phyloP scores from a whole-genome alignment of 2,888 invertebrate species.

The Brenthis daphne region DNA sequence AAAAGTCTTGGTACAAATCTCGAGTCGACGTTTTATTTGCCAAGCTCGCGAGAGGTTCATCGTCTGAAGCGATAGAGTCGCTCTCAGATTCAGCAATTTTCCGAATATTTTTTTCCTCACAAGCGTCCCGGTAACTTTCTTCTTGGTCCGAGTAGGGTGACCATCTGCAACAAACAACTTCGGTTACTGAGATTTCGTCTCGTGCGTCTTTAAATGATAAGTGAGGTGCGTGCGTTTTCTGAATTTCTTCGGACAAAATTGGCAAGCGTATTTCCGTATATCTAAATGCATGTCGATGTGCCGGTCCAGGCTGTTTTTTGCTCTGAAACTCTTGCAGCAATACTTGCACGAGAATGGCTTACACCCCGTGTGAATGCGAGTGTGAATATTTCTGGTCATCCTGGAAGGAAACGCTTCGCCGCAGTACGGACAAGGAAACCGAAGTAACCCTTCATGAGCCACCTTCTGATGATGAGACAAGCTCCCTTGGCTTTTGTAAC shows the following conservation, averaged over 20 bases:
- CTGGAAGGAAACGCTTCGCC: slow-evolving; percentile 74
- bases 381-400: slow-evolving; percentile 65
- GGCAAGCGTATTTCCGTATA: slow-evolving; percentile 58
- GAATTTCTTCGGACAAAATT: slow-evolving; percentile 61
- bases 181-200: slow-evolving; percentile 50
- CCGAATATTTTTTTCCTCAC: slow-evolving; percentile 21
- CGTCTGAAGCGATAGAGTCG: slow-evolving; percentile 36
- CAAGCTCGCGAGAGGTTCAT: slow-evolving; percentile 56
- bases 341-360: slow-evolving; percentile 68
- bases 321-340: slow-evolving; percentile 65
- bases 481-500: slow-evolving; percentile 69
- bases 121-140: background rate
- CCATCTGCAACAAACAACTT: slow-evolving; percentile 70
- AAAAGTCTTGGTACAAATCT: slow-evolving; percentile 54
- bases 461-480: slow-evolving; percentile 67
- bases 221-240: slow-evolving; percentile 63
- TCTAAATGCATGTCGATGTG: slow-evolving; percentile 63
- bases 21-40: slow-evolving; percentile 45
- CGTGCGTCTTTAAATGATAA: slow-evolving; percentile 64
- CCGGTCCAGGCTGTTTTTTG: slow-evolving; percentile 55
- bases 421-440: slow-evolving; percentile 68
- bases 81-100: background rate
- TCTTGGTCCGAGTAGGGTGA: slow-evolving; percentile 40
- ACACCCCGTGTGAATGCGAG: slow-evolving; percentile 68
- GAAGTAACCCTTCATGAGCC: slow-evolving; percentile 68